Conservation (phyloP, 1,140 invertebrate genomes). For the Zaprionus vittiger region DNA sequence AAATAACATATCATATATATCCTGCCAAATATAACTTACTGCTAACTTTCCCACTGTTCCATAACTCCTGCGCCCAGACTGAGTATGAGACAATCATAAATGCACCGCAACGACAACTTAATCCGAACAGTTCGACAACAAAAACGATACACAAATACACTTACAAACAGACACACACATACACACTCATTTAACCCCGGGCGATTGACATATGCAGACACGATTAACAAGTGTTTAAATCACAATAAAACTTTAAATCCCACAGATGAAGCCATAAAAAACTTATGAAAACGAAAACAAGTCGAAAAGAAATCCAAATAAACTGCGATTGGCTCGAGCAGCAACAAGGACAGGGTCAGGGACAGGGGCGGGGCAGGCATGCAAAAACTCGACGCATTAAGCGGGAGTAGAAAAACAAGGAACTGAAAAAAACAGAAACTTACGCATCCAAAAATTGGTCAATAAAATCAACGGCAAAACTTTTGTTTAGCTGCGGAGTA, state of each 20-base stretch:
- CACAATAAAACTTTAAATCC: constrained; percentile 83
- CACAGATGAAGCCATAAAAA: constrained; percentile 75
- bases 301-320: constrained; percentile 57
- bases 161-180: constrained; percentile 6
- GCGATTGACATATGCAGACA: constrained; percentile 73
- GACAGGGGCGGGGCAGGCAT: constrained; percentile 42
- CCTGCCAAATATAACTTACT: neutral
- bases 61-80: neutral
- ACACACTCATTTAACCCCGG: constrained; percentile 45
- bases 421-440: constrained; percentile 52
- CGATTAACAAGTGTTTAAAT: constrained; percentile 83
- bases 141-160: neutral
- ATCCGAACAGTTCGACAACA: constrained; percentile 14
- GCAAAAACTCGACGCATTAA: constrained; percentile 58
- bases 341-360: neutral
- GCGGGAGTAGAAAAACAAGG: constrained; percentile 32
- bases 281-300: constrained; percentile 68
- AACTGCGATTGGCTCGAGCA: constrained; percentile 37
- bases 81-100: constrained; percentile 20
- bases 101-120: constrained; percentile 21
- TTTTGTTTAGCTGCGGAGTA: constrained; percentile 64
- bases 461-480: constrained; percentile 82
- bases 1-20: neutral
- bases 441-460: constrained; percentile 82
- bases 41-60: too few relatives aligned